Base-by-base conservation (phyloP, 2,113 vertebrate genomes). In the Calypte anna region DNA sequence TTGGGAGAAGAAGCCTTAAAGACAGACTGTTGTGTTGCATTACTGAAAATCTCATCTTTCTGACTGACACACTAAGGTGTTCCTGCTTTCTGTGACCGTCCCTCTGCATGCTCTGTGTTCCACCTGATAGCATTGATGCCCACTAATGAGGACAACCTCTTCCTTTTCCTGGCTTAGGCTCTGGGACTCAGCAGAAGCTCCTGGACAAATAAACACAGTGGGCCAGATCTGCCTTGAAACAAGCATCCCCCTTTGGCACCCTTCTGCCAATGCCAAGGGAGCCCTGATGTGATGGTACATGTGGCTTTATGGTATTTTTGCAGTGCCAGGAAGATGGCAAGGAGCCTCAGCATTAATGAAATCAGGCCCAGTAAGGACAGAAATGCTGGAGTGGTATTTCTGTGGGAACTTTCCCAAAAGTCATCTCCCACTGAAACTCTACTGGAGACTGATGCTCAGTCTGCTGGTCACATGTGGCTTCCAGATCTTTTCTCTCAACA, bases 401-500 rank as follows among this genome's bases (percentile, higher is more conserved):
- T 84, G 79, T 91, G 93, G 88, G 94, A 94, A 83, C 64, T 67
- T 93, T 86, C 91, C 88, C 82, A 73, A 74, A 96, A 95, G 59
- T 31, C 81, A 94, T 76, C 88, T 94, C 83, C 62, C 73, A 94
- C 86, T 93, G 95, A 93, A 91, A 74, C 75, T 64, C 72, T 73
- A 55, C 64, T 90, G 86, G 67, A 78, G 78, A 51, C 79, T 86
- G 82, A 30, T 70, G 80, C 50, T 88, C 3, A 0, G 92, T 92
- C 69, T 40, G 24, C 62, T 68, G 74, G 63, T 22, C 83, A 91
- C 98, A 98, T 97, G 80, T 97, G 97, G 98, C 93, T 50, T 33
- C 78, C 97, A 98, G 97, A 97, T 54, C 95, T 91, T 63, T 89
- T 24, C 96, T 96, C 80, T 79, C 58, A 95, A 95, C 96, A 97